Conservation (phyloP, 2,797 vertebrate species). For the Valencia hispanica region DNA sequence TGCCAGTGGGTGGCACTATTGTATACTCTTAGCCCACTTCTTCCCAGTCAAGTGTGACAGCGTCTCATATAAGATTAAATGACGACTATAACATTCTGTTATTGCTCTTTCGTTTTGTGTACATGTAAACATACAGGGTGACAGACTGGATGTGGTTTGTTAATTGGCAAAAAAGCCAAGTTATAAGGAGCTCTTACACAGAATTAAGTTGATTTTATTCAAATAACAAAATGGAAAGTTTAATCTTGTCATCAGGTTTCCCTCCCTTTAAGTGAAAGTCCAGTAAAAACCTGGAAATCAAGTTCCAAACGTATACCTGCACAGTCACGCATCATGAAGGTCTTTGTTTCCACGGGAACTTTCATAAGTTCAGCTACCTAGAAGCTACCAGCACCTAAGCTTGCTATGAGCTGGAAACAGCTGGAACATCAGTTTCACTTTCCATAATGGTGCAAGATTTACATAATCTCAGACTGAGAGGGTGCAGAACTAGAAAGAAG, state of each 20-base stretch:
- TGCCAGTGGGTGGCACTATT: constrained; percentile 26
- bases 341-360: neutral
- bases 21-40: neutral
- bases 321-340: neutral
- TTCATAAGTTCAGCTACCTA: neutral
- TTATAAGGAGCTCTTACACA: neutral
- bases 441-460: neutral
- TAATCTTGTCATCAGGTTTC: neutral
- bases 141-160: neutral
- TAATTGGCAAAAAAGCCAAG: neutral
- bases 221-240: neutral
- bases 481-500: neutral
- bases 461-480: neutral
- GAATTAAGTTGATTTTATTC: neutral
- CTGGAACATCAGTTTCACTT: neutral
- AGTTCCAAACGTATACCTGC: neutral
- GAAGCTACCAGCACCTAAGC: neutral
- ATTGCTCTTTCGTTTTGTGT: neutral
- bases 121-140: no score
- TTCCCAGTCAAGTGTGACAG: neutral
- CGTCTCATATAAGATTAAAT: neutral
- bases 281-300: neutral
- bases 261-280: neutral
- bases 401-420: no score
- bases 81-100: neutral